phyloP scores from a whole-genome alignment of 2,888 invertebrate genomes.

The Steinernema scapterisci region DNA sequence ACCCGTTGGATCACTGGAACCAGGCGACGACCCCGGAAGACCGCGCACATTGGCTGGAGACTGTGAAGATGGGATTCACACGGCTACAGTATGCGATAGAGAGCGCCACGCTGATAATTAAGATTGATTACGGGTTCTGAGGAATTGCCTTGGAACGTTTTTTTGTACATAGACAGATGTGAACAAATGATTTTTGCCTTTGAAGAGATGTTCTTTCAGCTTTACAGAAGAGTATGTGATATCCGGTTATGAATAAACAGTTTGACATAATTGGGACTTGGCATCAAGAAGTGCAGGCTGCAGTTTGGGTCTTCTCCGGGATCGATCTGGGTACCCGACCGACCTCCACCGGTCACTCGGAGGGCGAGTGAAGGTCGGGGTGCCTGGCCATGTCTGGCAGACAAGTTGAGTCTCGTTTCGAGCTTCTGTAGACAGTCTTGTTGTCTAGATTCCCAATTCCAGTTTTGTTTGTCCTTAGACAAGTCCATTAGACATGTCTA shows the following conservation, averaged over 20 bases:
- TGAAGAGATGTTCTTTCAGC: not conserved
- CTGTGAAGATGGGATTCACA: conserved; percentile 41
- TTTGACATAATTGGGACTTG: too few species aligned
- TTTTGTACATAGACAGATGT: conserved; percentile 20
- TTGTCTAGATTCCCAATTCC: too few species aligned
- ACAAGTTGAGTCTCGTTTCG: too few species aligned
- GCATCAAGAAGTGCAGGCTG: too few species aligned
- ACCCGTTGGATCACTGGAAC: conserved; percentile 46
- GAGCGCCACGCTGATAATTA: conserved; percentile 48
- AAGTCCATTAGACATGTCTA: too few species aligned
- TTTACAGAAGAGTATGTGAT: not conserved
- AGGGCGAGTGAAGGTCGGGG: too few species aligned
- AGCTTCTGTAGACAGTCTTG: too few species aligned
- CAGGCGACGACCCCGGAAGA: conserved; percentile 8
- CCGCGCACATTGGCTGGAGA: conserved; percentile 32
- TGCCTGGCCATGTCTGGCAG: too few species aligned
- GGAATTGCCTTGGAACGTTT: not conserved
- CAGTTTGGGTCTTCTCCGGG: too few species aligned
- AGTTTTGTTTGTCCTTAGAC: too few species aligned
- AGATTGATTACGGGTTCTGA: conserved; percentile 38
- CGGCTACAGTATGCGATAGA: conserved; percentile 54
- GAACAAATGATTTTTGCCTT: conserved; percentile 4
- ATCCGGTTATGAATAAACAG: not conserved
- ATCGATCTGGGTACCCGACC: too few species aligned
- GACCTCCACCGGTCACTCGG: too few species aligned